Conservation (phyloP, 2,113 vertebrate species). For the Andinoacara biseriatus region DNA sequence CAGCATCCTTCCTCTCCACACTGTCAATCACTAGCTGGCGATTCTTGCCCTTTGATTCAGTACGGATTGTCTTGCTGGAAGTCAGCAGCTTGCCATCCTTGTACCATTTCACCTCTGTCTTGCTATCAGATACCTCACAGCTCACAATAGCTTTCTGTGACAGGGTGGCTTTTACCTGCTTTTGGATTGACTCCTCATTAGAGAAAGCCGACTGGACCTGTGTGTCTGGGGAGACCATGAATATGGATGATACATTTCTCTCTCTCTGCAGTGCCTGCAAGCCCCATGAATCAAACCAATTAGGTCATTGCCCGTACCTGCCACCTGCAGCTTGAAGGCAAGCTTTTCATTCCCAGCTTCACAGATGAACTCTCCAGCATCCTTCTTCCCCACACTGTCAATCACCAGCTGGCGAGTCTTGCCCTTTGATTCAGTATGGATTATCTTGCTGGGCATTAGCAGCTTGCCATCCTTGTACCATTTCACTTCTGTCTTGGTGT, state of each 20-base stretch:
- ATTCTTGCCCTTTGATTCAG: conserved; percentile 69
- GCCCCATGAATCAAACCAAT: neutral
- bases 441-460: neutral
- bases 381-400: neutral
- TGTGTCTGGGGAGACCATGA: neutral
- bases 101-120: conserved; percentile 84
- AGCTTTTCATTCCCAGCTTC: neutral
- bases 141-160: conserved; percentile 75
- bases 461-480: conserved; percentile 24
- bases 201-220: conserved; percentile 56
- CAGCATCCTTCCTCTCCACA: conserved; percentile 82
- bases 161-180: conserved; percentile 73
- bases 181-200: conserved; percentile 81
- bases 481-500: conserved; percentile 10
- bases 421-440: neutral
- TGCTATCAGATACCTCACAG: conserved; percentile 79
- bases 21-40: conserved; percentile 77
- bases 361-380: conserved; percentile 14
- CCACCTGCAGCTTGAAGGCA: fast-evolving
- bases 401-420: conserved; percentile 13
- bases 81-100: conserved; percentile 80
- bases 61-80: conserved; percentile 71
- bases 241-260: neutral
- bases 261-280: neutral
- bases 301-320: neutral